Conservation (phyloP, 1,140 invertebrate genomes). For the Drosophila parvula region DNA sequence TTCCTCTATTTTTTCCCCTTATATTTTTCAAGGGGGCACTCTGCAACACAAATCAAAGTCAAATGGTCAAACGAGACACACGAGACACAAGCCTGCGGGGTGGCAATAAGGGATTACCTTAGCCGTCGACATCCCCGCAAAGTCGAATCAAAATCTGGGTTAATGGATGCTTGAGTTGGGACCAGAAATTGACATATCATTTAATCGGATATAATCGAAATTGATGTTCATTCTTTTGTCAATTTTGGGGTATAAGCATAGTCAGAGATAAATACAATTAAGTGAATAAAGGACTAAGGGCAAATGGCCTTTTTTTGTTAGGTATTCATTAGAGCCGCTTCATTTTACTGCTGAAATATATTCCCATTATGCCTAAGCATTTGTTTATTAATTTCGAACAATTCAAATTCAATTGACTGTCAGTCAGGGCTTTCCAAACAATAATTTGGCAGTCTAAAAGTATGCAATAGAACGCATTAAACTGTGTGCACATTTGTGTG, state of each 20-base stretch:
- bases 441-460: background rate
- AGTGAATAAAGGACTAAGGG: background rate
- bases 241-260: background rate
- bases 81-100: background rate
- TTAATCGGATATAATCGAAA: constrained; percentile 20
- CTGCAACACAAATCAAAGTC: constrained; percentile 52
- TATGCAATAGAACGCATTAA: background rate
- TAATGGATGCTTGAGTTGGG: constrained; percentile 32
- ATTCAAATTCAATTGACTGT: constrained; percentile 1
- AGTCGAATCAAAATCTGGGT: constrained; percentile 8
- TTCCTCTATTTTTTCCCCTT: background rate
- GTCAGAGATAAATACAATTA: background rate
- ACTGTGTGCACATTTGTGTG: background rate
- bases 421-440: background rate
- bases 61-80: constrained; percentile 53
- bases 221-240: constrained; percentile 10
- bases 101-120: background rate
- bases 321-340: too few relatives aligned
- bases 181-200: constrained; percentile 13
- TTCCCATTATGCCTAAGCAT: background rate
- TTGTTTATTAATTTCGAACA: background rate
- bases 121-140: background rate
- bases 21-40: constrained; percentile 9
- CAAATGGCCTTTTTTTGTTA: background rate
- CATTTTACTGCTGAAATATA: too few relatives aligned